Conservation (phyloP, 1,140 invertebrate species). For the Philopotamus ludificatus region DNA sequence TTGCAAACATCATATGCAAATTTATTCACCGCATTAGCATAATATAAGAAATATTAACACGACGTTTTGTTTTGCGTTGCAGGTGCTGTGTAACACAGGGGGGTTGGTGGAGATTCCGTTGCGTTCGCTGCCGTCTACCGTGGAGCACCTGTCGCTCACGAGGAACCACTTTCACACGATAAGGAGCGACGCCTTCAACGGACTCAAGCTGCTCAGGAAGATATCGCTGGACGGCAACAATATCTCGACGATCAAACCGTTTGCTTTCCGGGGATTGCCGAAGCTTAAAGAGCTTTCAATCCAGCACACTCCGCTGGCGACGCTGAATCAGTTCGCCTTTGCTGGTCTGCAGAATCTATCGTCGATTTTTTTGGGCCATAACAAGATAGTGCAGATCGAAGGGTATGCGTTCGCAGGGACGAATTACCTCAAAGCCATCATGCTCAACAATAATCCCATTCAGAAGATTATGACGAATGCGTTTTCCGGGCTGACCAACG, state of each 20-base stretch:
- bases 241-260: slow-evolving; percentile 74
- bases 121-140: slow-evolving; percentile 65
- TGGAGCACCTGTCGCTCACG: slow-evolving; percentile 78
- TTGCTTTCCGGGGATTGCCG: slow-evolving; percentile 77
- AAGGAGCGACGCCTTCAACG: slow-evolving; percentile 74
- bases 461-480: slow-evolving; percentile 71
- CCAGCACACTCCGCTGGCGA: slow-evolving; percentile 74
- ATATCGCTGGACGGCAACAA: slow-evolving; percentile 78
- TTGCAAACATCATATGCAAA: too few relatives aligned
- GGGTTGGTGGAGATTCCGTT: slow-evolving; percentile 74
- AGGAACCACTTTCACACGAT: slow-evolving; percentile 77
- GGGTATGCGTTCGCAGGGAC: slow-evolving; percentile 80
- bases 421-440: slow-evolving; percentile 72
- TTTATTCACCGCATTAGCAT: too few relatives aligned
- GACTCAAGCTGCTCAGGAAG: slow-evolving; percentile 67
- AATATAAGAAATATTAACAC: not conserved
- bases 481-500: slow-evolving; percentile 77
- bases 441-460: slow-evolving; percentile 75
- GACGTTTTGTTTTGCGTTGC: slow-evolving; percentile 23
- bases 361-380: slow-evolving; percentile 71
- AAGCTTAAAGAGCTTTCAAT: slow-evolving; percentile 75
- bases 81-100: slow-evolving; percentile 85
- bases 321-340: slow-evolving; percentile 75
- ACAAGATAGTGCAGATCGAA: slow-evolving; percentile 75
- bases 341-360: slow-evolving; percentile 79